Base-by-base conservation (phyloP, 2,797 vertebrate genomes). In the Chelidonichthys spinosus region DNA sequence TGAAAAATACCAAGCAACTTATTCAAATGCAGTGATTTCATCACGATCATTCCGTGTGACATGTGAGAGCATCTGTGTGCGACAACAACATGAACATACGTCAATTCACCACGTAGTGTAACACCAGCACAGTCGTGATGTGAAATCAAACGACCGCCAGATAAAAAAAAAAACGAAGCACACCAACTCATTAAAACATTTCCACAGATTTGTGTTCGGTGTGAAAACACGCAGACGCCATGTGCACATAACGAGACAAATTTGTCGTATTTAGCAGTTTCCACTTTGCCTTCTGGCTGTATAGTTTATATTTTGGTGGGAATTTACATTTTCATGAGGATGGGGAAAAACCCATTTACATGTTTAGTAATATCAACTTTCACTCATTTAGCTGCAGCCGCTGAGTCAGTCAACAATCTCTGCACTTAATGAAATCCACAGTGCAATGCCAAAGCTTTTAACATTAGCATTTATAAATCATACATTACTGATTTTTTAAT, bases 321-420 rank as follows among this genome's bases (percentile, higher is more conserved):
- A 64, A 84, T 88, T 85, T 85, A 81, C 75, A 87, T 84, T 84
- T 78, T 62, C 76, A 89, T 92, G 91, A 87, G 87, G 80, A 81
- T 72, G 63, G 61, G 7, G 50, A 81, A 88, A 85, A 81, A 68
- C 70, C 68, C 74, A 85, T 87, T 90, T 89, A 50, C 79, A 84
- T 89, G 62, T 80, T 86, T 62, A 74, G 79, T 69, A 53, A 84
- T 87, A 81, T 84, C 79, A 72, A 69, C 77, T 81, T 79, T 83
- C 59, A 81, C 78, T 83, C 52, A 68, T 68, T 84, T 75, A 63
- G 63, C 83, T 55, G 52, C 69, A 36, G 74, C 35, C 35, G 55
- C 59, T 72, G 59, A 74, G 63, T 88, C 66, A 44, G 73, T 72
- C 72, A 85, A 69, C 71, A 68, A 32, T 43, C 35, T 69, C 49